Base-by-base conservation (phyloP, 2,888 invertebrate species). In the Acanthopleura granulata region DNA sequence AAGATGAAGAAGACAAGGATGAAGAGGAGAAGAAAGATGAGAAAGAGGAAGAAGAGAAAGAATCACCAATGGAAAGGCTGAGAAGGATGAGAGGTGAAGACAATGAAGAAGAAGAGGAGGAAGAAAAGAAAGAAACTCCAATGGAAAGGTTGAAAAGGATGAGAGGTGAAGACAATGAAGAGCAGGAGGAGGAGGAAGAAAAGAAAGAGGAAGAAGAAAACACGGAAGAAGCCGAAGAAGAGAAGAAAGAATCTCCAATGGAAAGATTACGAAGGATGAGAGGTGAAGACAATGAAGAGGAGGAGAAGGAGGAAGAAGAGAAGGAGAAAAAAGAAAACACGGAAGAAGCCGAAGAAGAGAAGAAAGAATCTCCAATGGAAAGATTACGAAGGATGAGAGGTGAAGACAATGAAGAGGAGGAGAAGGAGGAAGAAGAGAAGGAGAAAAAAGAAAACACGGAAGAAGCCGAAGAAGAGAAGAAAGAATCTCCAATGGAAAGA, bases 361-460 rank as follows among this genome's bases (percentile, higher is more conserved):
- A 62, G 22, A 62, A 15, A 62, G 62, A 62, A 22, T n/a, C n/a
- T 22, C 15, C 25, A 12, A 22, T 22, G 15, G 62, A 62, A 15
- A 15, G 62, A 22, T 62, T 62, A 22, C 14, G 22, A 22, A 12
- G 62, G 22, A 15, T 62, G n/a, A 15, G 62, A 62, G 62, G 62
- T 62, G 62, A 12, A 22, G 62, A 62, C 22, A 22, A 62, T 22
- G 62, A 62, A 62, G 62, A 62, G 22, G 62, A 15, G 22, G 62
- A 62, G 25, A 62, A 15, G 62, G 62, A 62, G 22, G 62, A 62
- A 62, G 62, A 62, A 62, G 25, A 62, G 62, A n/a, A n/a, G n/a
- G n/a, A n/a, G 51, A 51, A 18, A 18, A 51, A n/a, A 51, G 51
- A 51, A n/a, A n/a, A n/a, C n/a, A n/a, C n/a, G n/a, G 51, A 51